phyloP scores from a whole-genome alignment of 2,113 vertebrate genomes.

The Atrichornis clamosus region DNA sequence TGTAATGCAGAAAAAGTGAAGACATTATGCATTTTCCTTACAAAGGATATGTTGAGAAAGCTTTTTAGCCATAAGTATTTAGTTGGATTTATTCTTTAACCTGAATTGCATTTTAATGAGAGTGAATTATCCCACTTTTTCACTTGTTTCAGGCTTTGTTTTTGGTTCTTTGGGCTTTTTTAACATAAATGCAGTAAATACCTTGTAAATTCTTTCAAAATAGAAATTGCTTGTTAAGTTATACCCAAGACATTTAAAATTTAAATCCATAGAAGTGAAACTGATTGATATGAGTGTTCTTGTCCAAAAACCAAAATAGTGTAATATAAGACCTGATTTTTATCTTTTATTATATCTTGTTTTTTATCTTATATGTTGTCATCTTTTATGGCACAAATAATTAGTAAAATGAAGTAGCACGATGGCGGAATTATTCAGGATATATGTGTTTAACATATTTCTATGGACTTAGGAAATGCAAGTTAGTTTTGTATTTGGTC shows the following conservation, averaged over 20 bases:
- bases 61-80: neutral
- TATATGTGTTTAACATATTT: neutral
- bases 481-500: neutral
- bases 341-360: neutral
- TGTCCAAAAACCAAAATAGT: neutral
- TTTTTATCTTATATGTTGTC: neutral
- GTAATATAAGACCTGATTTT: neutral
- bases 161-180: neutral
- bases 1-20: neutral
- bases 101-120: neutral
- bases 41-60: neutral
- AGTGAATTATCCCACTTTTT: neutral
- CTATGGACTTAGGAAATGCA: neutral
- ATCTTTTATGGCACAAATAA: neutral
- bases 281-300: neutral
- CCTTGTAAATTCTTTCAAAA: neutral
- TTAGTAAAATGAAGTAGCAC: neutral
- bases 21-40: neutral
- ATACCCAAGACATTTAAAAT: neutral
- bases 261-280: neutral
- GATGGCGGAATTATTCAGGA: neutral
- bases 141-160: neutral
- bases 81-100: neutral
- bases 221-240: neutral
- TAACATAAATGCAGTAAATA: neutral